phyloP scores from a whole-genome alignment of 1,140 invertebrate genomes.

The Drosophila leontia region DNA sequence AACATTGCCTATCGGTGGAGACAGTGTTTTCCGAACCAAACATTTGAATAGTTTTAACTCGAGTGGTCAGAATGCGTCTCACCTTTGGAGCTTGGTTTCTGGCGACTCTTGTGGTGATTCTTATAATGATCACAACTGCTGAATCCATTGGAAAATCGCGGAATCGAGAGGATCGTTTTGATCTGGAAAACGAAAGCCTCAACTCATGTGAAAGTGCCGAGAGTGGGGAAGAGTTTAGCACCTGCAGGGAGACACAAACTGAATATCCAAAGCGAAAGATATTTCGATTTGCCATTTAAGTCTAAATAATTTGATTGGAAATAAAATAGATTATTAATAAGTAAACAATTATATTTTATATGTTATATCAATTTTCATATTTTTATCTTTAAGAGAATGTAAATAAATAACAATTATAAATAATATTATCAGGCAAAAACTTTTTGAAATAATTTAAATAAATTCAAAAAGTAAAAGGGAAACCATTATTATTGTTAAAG shows the following conservation, averaged over 20 bases:
- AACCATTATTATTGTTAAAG: too few species aligned
- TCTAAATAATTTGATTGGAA: too few species aligned
- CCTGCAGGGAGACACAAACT: constrained; percentile 8
- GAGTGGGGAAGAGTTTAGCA: constrained; percentile 17
- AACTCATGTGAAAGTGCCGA: constrained; percentile 30
- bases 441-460: neutral
- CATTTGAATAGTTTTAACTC: constrained; percentile 28
- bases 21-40: constrained; percentile 9
- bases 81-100: constrained; percentile 1
- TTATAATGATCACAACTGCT: neutral
- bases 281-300: constrained; percentile 44
- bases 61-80: constrained; percentile 32
- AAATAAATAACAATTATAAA: neutral
- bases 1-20: neutral
- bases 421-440: too few species aligned
- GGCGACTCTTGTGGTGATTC: neutral
- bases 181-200: constrained; percentile 18
- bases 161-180: constrained; percentile 36
- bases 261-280: constrained; percentile 21
- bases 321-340: too few species aligned
- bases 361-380: too few species aligned
- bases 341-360: too few species aligned
- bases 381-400: too few species aligned
- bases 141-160: constrained; percentile 14
- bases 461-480: neutral